Base-by-base conservation (phyloP, 2,113 vertebrate genomes). In the Ceuthmochares aereus region DNA sequence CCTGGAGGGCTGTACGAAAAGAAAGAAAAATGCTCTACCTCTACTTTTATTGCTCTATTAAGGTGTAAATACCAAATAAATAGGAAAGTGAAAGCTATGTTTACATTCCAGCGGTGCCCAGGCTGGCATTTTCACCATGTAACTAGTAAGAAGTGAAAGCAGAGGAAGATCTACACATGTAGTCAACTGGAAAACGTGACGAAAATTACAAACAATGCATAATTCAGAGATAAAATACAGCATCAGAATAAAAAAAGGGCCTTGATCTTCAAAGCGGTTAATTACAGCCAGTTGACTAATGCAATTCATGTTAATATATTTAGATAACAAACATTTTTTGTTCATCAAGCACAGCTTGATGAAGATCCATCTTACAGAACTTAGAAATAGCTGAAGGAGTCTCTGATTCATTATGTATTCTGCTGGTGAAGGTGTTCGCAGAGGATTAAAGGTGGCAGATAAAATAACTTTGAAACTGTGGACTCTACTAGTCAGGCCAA, bases 261-360 rank as follows among this genome's bases (percentile, higher is more conserved):
- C 47, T 0, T 4, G 2, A 37, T 64, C 21, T 73, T 84, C 29
- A 40, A 36, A 80, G 54, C 75, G 7, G 7, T 23, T 66, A 83
- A 77, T 80, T 85, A 66, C 30, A 91, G 49, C 13, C 42, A 83
- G 42, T 58, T 77, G 32, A 78, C 18, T 80, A 93, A 64, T 7
- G 54, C 10, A 51, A 89, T 40, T 84, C 7, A 66, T 23, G 12
- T 78, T 54, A 77, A 78, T 74, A 22, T 55, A 70, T 59, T 81
- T 67, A 63, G 51, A 58, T 54, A 91, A 77, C 16, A 4, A 81
- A 63, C 29, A 34, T 55, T 77, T 95, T 89, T 42, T 90, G 51
- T n/a, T 87, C 11, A 69, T 45, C n/a, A n/a, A n/a, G n/a, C 16
- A 45, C 19, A 37, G 43, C 29, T 20, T 74, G 52, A 74, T 29